Conservation (phyloP, 1,140 invertebrate genomes). For the Plectrocnemia conspersa region DNA sequence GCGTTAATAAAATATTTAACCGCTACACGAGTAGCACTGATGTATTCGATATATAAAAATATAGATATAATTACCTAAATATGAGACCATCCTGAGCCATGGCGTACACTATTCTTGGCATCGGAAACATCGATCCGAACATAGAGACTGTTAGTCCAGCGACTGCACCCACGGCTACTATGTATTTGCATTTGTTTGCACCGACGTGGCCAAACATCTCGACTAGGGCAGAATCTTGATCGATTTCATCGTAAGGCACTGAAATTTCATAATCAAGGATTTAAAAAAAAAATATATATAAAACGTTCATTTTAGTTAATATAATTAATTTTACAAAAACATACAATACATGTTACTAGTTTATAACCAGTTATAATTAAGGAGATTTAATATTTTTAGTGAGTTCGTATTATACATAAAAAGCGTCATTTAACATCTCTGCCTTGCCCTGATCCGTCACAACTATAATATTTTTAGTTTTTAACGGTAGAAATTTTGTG, state of each 20-base stretch:
- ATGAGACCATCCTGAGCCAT: slow-evolving; percentile 93
- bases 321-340: no score
- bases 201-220: slow-evolving; percentile 87
- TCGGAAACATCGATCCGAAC: slow-evolving; percentile 96
- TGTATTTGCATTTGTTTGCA: slow-evolving; percentile 81
- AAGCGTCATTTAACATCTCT: no score
- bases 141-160: slow-evolving; percentile 89
- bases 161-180: slow-evolving; percentile 84
- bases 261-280: slow-evolving; percentile 36
- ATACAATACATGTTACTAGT: no score
- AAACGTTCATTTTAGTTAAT: background rate
- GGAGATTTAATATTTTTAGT: no score
- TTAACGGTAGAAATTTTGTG: no score
- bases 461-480: no score
- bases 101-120: slow-evolving; percentile 90
- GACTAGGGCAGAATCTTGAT: slow-evolving; percentile 80
- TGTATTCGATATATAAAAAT: no score
- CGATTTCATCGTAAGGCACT: slow-evolving; percentile 83
- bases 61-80: slow-evolving; percentile 61
- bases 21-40: no score
- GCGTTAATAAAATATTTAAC: no score
- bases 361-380: no score
- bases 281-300: background rate
- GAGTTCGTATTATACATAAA: no score
- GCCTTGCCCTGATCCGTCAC: no score